Percentiles rank a stretch among this genome's conserved stretches.
phyloP scores from a whole-genome alignment of 2,113 vertebrate species.

The Rhombomys opimus region DNA sequence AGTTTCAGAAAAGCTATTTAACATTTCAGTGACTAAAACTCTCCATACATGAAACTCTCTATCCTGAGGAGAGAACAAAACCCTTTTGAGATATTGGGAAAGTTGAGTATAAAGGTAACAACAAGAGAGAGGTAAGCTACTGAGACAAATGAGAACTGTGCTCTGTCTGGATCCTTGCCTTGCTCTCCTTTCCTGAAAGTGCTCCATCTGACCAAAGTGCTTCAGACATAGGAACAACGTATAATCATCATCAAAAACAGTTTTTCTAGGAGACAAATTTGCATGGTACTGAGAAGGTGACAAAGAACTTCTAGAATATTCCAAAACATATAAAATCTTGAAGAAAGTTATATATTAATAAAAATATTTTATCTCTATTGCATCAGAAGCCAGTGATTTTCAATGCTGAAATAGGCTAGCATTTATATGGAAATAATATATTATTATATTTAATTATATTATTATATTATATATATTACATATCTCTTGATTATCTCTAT shows the following conservation, averaged over 20 bases:
- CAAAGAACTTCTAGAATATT: conserved; percentile 51
- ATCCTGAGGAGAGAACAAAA: not conserved
- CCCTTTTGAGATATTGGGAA: not conserved
- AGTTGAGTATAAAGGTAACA: not conserved
- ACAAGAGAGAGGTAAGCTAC: not conserved
- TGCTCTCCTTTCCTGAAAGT: rapidly evolving
- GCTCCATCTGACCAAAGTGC: no score
- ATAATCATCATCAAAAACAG: conserved; percentile 59
- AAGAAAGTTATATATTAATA: not conserved
- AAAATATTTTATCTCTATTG: conserved; percentile 11
- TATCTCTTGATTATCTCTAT: not conserved
- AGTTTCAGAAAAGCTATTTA: conserved; percentile 57
- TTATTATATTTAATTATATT: no score
- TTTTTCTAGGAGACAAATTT: not conserved
- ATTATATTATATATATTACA: no score
- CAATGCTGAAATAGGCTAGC: not conserved
- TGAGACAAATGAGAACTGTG: not conserved
- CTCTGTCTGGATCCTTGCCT: not conserved
- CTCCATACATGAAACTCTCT: conserved; percentile 52
- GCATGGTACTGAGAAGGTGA: not conserved
- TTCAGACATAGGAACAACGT: not conserved
- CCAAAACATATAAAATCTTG: not conserved
- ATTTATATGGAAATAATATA: not conserved
- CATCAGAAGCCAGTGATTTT: not conserved
- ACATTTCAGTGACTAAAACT: conserved; percentile 61